These are phyloP conservation scores for Anoplolepis gracilipes DNA, from an alignment of 1,140 invertebrate species.

Conservation along the genomic window DNA sequence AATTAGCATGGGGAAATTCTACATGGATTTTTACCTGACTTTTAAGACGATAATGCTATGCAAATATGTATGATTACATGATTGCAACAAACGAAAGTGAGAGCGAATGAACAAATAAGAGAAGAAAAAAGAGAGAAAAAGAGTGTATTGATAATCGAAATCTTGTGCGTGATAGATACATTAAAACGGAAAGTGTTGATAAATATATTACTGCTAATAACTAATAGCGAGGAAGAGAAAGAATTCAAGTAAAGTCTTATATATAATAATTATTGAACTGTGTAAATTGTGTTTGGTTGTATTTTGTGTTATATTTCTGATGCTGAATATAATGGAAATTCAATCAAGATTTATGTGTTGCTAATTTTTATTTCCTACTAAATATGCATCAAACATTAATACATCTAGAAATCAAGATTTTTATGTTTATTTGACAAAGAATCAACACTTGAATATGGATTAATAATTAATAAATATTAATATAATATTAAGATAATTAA, in stretches of 20 bases:
- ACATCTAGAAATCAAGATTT: background rate
- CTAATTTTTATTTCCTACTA: background rate
- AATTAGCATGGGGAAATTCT: slow-evolving; percentile 18
- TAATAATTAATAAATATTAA: too few species aligned
- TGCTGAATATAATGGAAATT: slow-evolving; percentile 82
- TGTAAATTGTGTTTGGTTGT: slow-evolving; percentile 82
- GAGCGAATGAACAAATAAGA: slow-evolving; percentile 31
- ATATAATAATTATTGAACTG: slow-evolving; percentile 78
- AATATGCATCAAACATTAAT: background rate
- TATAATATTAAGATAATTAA: too few species aligned
- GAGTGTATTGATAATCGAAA: slow-evolving; percentile 52
- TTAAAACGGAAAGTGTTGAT: slow-evolving; percentile 60
- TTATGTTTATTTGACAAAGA: too few species aligned
- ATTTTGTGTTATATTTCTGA: slow-evolving; percentile 81
- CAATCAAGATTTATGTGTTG: slow-evolving; percentile 58
- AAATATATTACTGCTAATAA: slow-evolving; percentile 70
- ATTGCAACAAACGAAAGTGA: slow-evolving; percentile 55
- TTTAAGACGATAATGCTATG: slow-evolving; percentile 42
- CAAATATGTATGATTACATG: slow-evolving; percentile 37
- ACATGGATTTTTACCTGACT: slow-evolving; percentile 68
- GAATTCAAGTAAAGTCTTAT: slow-evolving; percentile 77
- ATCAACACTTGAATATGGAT: too few species aligned
- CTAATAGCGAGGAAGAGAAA: slow-evolving; percentile 72
- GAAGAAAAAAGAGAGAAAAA: slow-evolving; percentile 42
- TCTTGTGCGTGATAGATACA: slow-evolving; percentile 35